A percentile compares a stretch with the other conserved stretches of the same genome.
phyloP scores from a whole-genome alignment of 53 echinoderm and acorn worm genomes.

The Stichopus horrens region DNA sequence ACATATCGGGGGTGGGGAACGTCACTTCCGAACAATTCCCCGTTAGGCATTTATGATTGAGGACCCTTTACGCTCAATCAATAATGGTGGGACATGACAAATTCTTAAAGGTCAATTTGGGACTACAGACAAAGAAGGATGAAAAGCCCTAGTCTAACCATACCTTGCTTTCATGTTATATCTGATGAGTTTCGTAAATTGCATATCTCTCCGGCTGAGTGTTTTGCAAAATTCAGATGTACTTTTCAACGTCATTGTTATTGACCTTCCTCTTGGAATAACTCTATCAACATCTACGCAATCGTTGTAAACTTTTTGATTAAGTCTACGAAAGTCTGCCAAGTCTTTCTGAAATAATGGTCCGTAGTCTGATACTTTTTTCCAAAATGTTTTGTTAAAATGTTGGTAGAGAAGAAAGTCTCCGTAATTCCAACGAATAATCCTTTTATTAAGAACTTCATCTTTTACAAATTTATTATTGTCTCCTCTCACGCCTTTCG shows the following conservation, averaged over 20 bases:
- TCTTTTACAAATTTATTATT: neutral
- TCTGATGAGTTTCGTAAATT: neutral
- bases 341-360: constrained; percentile 54
- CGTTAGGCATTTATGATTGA: too few relatives aligned
- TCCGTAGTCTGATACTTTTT: constrained; percentile 57
- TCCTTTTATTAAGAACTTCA: constrained; percentile 9
- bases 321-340: constrained; percentile 37
- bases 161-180: neutral
- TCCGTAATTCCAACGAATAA: constrained; percentile 53
- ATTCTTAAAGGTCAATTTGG: too few relatives aligned
- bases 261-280: neutral
- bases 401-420: constrained; percentile 60
- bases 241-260: neutral
- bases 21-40: too few relatives aligned
- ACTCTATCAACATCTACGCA: neutral
- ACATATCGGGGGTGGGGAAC: too few relatives aligned
- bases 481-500: constrained; percentile 30
- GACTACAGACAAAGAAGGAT: too few relatives aligned
- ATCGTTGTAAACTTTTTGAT: constrained; percentile 26
- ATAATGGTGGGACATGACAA: too few relatives aligned
- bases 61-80: too few relatives aligned
- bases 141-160: neutral
- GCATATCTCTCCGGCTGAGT: neutral
- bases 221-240: neutral
- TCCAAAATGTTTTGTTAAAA: constrained; percentile 70